These are phyloP conservation scores for Chloropsis cyanopogon DNA, from an alignment of 2,113 vertebrate genomes.

Conservation along the genomic window DNA sequence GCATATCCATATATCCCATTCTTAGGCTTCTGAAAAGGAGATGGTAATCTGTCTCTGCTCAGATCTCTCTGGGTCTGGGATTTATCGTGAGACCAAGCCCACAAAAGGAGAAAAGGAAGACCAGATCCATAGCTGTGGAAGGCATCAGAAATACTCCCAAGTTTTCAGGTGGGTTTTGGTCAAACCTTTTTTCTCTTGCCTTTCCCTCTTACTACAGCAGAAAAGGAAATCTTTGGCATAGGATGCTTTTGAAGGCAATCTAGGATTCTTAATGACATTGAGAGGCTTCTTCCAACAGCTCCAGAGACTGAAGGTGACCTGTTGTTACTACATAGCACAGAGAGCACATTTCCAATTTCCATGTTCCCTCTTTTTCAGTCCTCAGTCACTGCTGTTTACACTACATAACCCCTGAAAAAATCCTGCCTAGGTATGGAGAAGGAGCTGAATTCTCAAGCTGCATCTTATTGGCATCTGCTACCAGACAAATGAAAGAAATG, in stretches of 20 bases:
- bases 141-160: neutral
- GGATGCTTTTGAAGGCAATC: neutral
- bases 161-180: neutral
- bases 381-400: neutral
- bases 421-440: neutral
- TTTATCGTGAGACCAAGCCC: slow-evolving; percentile 12
- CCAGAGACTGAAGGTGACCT: neutral
- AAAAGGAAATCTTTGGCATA: neutral
- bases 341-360: neutral
- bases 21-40: slow-evolving; percentile 47
- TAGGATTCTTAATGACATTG: neutral
- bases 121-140: neutral
- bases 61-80: neutral
- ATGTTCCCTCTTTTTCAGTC: neutral
- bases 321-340: neutral
- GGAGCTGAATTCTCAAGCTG: neutral
- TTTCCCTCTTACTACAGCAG: neutral
- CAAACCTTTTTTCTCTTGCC: neutral
- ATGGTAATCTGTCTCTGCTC: slow-evolving; percentile 20
- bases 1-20: neutral
- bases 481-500: neutral
- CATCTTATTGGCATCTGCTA: neutral
- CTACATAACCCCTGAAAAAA: neutral
- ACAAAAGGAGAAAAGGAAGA: neutral
- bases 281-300: neutral